A percentile compares a stretch with the other conserved stretches of the same genome.
phyloP scores from a whole-genome alignment of 2,888 invertebrate species.

The Spilarctia lutea region DNA sequence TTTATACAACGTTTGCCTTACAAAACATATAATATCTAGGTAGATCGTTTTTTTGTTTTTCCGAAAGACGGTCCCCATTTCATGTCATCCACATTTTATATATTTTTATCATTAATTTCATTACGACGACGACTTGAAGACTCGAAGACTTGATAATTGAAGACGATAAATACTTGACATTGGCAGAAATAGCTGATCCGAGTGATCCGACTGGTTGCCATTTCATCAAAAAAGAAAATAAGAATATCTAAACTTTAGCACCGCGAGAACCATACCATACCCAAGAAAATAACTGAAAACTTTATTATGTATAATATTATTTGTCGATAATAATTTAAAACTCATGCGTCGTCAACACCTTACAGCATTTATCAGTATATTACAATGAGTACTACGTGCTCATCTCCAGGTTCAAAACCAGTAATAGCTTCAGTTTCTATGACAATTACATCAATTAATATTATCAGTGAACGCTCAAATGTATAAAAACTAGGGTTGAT shows the following conservation, averaged over 20 bases:
- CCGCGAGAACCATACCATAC: too few species aligned
- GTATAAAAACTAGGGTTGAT: conserved; percentile 62
- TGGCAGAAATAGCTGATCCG: too few species aligned
- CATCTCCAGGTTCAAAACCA: conserved; percentile 37
- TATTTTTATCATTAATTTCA: too few species aligned
- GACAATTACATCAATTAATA: conserved; percentile 58
- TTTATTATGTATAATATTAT: background rate
- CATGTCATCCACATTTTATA: too few species aligned
- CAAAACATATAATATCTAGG: background rate
- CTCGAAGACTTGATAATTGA: too few species aligned
- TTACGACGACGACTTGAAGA: too few species aligned
- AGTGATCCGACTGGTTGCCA: too few species aligned
- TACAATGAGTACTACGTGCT: conserved; percentile 60
- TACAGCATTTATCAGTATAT: conserved; percentile 42
- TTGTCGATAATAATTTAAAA: conserved; percentile 29
- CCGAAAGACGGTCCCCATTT: too few species aligned
- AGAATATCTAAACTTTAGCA: too few species aligned
- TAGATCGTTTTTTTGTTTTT: too few species aligned
- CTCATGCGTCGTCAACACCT: conserved; percentile 43
- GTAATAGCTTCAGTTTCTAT: conserved; percentile 49
- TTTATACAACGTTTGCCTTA: background rate
- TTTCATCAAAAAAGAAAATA: too few species aligned
- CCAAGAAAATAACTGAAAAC: conserved; percentile 10
- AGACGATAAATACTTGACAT: too few species aligned
- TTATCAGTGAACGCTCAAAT: conserved; percentile 54